These are phyloP conservation scores for Globia sparganii DNA, from an alignment of 2,888 invertebrate genomes.

Conservation along the genomic window DNA sequence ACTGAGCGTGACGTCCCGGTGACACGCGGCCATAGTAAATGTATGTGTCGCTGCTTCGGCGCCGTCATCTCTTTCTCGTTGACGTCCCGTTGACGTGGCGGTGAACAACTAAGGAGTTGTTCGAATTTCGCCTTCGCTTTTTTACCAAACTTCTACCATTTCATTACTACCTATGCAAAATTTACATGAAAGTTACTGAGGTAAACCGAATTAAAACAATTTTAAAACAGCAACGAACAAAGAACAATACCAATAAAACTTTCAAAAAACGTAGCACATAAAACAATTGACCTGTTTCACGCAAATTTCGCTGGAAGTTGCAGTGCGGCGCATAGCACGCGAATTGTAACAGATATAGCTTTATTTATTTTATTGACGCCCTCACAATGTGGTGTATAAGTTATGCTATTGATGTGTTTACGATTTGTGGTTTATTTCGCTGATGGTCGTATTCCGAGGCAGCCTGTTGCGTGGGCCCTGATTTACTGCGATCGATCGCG, in stretches of 20 bases:
- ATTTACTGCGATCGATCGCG: constrained; percentile 77
- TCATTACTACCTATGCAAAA: constrained; percentile 14
- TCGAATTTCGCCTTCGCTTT: background rate
- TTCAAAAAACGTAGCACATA: constrained; percentile 36
- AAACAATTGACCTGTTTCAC: constrained; percentile 52
- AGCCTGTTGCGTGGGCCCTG: constrained; percentile 83
- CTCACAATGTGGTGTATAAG: constrained; percentile 74
- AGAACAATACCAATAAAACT: constrained; percentile 42
- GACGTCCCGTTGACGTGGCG: background rate
- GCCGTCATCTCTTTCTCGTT: background rate
- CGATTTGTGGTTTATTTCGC: constrained; percentile 67
- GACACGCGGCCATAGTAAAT: background rate
- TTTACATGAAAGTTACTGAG: constrained; percentile 11
- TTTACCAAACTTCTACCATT: constrained; percentile 15
- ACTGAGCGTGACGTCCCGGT: background rate
- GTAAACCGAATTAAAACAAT: constrained; percentile 16
- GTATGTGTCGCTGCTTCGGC: background rate
- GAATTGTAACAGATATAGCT: constrained; percentile 63
- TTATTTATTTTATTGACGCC: constrained; percentile 83
- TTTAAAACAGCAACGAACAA: constrained; percentile 40
- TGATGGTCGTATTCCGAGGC: constrained; percentile 69
- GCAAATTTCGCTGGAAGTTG: constrained; percentile 51
- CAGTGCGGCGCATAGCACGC: constrained; percentile 46
- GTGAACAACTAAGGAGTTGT: background rate
- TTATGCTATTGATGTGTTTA: constrained; percentile 75